phyloP scores from a whole-genome alignment of 2,888 invertebrate species.

The Andrena trimmerana region DNA sequence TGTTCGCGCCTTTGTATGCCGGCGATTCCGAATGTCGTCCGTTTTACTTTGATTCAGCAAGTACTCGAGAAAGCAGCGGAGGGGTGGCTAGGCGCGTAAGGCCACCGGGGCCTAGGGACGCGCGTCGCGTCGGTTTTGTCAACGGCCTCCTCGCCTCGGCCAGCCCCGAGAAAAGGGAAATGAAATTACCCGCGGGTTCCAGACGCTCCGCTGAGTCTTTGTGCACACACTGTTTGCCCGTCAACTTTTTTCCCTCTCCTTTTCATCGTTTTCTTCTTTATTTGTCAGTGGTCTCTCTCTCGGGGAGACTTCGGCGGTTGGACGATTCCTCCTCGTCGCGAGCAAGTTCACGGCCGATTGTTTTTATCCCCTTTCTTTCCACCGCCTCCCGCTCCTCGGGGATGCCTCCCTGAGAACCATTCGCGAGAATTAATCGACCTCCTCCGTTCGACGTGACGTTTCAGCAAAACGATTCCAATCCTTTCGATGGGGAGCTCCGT shows the following conservation, averaged over 20 bases:
- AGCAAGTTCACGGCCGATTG: slow-evolving; percentile 62
- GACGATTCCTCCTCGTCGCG: slow-evolving; percentile 50
- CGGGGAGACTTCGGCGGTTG: slow-evolving; percentile 21
- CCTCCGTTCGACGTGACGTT: slow-evolving; percentile 45
- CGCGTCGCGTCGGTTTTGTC: slow-evolving; percentile 70
- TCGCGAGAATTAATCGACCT: slow-evolving; percentile 61
- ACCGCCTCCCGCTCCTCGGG: slow-evolving; percentile 20
- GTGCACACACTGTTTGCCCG: slow-evolving; percentile 55
- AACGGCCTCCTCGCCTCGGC: slow-evolving; percentile 64
- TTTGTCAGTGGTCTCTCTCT: neutral
- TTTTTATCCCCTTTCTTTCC: slow-evolving; percentile 41
- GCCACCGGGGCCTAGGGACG: slow-evolving; percentile 48
- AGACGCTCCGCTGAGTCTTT: slow-evolving; percentile 65
- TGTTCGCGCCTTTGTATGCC: slow-evolving; percentile 79
- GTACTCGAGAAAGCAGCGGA: slow-evolving; percentile 28
- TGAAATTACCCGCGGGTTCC: slow-evolving; percentile 61
- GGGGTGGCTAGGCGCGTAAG: slow-evolving; percentile 21
- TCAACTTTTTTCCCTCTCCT: slow-evolving; percentile 31
- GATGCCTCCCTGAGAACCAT: slow-evolving; percentile 20
- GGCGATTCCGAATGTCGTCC: slow-evolving; percentile 74
- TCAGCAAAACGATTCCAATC: slow-evolving; percentile 35
- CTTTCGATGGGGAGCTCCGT: slow-evolving; percentile 33
- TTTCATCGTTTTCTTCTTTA: neutral
- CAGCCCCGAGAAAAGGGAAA: slow-evolving; percentile 56
- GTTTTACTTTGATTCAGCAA: slow-evolving; percentile 60